Percentiles rank a stretch among this genome's conserved stretches.
Evolutionary conservation across 2,888 invertebrate species (phyloP).

Genomic region (Drosophila borealis): DNA sequence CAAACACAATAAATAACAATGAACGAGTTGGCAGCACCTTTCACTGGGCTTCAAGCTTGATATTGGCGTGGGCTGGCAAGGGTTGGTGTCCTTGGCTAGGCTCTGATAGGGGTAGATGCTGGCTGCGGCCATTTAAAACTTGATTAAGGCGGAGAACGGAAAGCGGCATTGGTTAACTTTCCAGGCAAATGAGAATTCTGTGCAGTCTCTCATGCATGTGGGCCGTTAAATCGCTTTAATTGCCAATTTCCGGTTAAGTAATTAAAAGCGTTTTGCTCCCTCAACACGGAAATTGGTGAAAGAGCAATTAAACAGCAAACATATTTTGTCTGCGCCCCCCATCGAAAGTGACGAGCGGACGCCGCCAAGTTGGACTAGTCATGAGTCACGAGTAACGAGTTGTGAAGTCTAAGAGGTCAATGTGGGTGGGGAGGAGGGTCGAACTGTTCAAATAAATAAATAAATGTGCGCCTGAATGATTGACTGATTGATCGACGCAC

Average conservation of each 20-base stretch:
- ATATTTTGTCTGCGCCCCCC: conserved; percentile 59
- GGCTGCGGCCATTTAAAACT: conserved; percentile 67
- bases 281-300: conserved; percentile 65
- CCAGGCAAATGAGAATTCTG: conserved; percentile 52
- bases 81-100: conserved; percentile 7
- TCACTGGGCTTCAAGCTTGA: conserved; percentile 25
- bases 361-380: conserved; percentile 3
- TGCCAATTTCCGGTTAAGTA: conserved; percentile 82
- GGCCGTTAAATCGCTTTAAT: conserved; percentile 81
- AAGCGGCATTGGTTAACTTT: conserved; percentile 36
- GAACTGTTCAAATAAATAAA: conserved; percentile 68
- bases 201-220: conserved; percentile 66
- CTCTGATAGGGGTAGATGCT: neutral
- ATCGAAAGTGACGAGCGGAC: neutral
- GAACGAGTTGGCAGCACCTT: conserved; percentile 79
- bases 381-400: conserved; percentile 16
- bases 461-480: conserved; percentile 68
- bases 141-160: conserved; percentile 70
- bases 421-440: neutral
- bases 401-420: neutral
- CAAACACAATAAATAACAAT: conserved; percentile 80
- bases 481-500: conserved; percentile 63
- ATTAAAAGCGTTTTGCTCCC: conserved; percentile 74
- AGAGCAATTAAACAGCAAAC: conserved; percentile 72
- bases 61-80: conserved; percentile 5